Evolutionary conservation across 2,113 vertebrate species (phyloP), one percentile per base, ranked within the genome.

Genomic region (Canis aureus): DNA sequence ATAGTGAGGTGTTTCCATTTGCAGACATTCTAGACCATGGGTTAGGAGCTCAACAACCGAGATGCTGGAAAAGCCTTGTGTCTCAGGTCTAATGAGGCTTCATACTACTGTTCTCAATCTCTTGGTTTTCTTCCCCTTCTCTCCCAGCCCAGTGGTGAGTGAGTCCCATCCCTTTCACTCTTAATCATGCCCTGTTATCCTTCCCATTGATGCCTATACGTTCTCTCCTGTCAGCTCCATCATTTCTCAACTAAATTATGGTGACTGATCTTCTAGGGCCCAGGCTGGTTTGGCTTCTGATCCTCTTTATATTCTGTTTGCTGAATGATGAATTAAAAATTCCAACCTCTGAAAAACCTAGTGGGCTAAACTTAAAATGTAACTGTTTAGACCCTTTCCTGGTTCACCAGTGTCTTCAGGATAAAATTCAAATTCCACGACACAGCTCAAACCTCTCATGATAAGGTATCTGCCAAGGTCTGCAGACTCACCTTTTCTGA

Each of bases 251-350:
- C 3, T 53, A 23, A 90, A 80, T 80, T 73, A 69, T 35, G 35
- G 3, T 84, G 62, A 53, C 19, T 90, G 19, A 5, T 62, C 64
- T 66, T 49, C 32, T 51, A 32, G 23, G 27, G 27, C 29, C 15
- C 12, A 35, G 22, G 0, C 10, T 80, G n/a, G 1, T 27, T 55
- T 87, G 35, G 17, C 22, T 35, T 95, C 76, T 73, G 38, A 64
- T 94, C 19, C 0, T 94, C 62, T 79, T 29, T 53, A 10, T 35
- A 93, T 49, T 67, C 11, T 51, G 69, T 32, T 89, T 89, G 13
- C 2, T 92, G 38, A 97, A 95, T 89, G 23, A 91, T 19, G 20
- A 80, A 91, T 83, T 76, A 90, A 96, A 95, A 97, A 62, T 88
- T 73, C 38, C 90, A 90, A 90, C 25, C 32, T 83, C 49, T 90